Evolutionary conservation across 2,797 vertebrate species (phyloP), one percentile per base, ranked within the genome.

Genomic region (Moxostoma hubbsi): DNA sequence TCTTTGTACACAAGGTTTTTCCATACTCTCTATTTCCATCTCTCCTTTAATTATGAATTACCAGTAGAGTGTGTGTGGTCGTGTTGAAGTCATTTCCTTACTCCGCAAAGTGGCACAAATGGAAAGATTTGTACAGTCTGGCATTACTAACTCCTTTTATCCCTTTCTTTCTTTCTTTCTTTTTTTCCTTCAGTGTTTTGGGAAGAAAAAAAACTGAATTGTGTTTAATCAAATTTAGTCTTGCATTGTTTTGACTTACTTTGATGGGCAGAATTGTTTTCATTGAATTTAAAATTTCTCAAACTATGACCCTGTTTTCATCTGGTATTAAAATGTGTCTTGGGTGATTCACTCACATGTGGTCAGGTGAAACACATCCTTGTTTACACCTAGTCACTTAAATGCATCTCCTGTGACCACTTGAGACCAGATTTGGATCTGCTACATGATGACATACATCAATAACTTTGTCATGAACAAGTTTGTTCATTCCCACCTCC

Each of bases 21-120:
- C 57, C 12, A 24, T 43, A 9, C 51, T 61, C n/a, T 83, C 46
- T 76, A 83, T 82, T 81, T 87, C 88, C 88, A 85, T 85, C 87
- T 81, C 79, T 73, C 75, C 47, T 50, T 50, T 88, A 85, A 82
- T 85, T 82, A 89, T 81, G 85, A 85, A 88, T 87, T 36, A 36
- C 3, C 36, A 36, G 36, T 3, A 36, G 36, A 36, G 36, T 4
- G 87, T 79, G 86, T 73, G 70, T 82, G 83, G 87, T n/a, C n/a
- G n/a, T 83, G 6, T 9, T 7, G 47, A 49, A 49, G 9, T 49
- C 4, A 49, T 49, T 49, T 49, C 47, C 47, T 49, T 5, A 9
- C 47, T 49, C 7, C 0, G 47, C 47, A 49, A 49, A 49, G 47
- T 49, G 47, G 47, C 47, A 9, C 47, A 49, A 7, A 49, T 49